A percentile compares a stretch with the other conserved stretches of the same genome.
Conservation (phyloP, 2,113 vertebrate genomes). For the Eurystomus gularis region DNA sequence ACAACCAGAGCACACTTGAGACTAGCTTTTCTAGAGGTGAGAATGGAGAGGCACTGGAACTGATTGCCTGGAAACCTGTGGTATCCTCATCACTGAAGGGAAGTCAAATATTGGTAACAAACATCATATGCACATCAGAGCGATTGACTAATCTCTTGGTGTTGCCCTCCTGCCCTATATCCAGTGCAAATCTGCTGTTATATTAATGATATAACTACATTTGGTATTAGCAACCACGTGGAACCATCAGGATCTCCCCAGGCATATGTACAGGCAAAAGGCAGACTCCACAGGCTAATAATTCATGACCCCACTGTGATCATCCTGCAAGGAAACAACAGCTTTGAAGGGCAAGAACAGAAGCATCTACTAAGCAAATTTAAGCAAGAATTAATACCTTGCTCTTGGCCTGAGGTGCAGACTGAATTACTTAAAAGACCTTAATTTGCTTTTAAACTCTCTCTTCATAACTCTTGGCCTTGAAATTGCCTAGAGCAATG, state of each 20-base stretch:
- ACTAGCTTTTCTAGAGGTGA: background rate
- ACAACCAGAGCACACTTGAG: background rate
- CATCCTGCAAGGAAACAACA: background rate
- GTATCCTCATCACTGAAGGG: background rate
- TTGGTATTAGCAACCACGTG: background rate
- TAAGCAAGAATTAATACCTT: background rate
- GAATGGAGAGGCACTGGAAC: background rate
- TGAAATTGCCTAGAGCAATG: background rate
- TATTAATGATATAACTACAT: background rate
- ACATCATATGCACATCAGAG: rapidly evolving
- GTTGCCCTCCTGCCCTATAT: background rate
- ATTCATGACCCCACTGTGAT: background rate
- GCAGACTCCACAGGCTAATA: background rate
- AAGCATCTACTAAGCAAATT: background rate
- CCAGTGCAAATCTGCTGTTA: background rate
- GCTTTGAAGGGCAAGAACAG: background rate
- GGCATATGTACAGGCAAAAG: background rate
- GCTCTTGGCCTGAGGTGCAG: background rate
- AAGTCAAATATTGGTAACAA: background rate
- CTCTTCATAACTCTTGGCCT: background rate
- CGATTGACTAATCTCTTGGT: background rate
- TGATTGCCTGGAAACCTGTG: background rate
- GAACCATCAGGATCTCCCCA: background rate
- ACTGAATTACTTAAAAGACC: background rate
- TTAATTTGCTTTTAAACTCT: background rate